A percentile compares a stretch with the other conserved stretches of the same genome.
Conservation (phyloP, 2,888 invertebrate species). For the Cataglyphis rosenhaueri region DNA sequence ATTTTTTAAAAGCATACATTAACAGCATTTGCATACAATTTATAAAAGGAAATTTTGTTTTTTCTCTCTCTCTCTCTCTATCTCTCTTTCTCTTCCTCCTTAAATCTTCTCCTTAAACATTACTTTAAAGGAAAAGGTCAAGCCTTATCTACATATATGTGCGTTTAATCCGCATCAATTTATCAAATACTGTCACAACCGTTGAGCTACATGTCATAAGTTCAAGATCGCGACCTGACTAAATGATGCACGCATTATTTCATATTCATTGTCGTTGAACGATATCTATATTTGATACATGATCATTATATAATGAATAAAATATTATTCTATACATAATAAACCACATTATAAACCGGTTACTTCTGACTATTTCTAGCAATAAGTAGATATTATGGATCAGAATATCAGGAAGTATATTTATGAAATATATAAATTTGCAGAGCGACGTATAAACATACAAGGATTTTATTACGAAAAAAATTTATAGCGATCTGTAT, state of each 20-base stretch:
- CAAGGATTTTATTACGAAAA: conserved; percentile 40
- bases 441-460: background rate
- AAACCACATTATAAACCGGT: background rate
- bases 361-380: background rate
- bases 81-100: too few species aligned
- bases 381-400: background rate
- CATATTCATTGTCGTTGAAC: background rate
- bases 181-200: conserved; percentile 39
- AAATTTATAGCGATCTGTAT: conserved; percentile 51
- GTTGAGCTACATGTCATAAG: background rate
- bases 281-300: background rate
- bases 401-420: conserved; percentile 5
- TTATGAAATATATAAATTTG: conserved; percentile 9
- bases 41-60: conserved; percentile 19
- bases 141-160: conserved; percentile 19
- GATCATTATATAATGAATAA: background rate
- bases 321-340: background rate
- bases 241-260: background rate
- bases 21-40: conserved; percentile 1
- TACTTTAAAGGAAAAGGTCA: conserved; percentile 37
- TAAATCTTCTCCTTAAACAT: conserved; percentile 10
- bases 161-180: conserved; percentile 39
- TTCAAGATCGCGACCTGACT: conserved; percentile 26
- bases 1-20: background rate
- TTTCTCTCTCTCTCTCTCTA: too few species aligned